Base-by-base conservation (phyloP, 2,888 invertebrate species). In the Seira ritae region DNA sequence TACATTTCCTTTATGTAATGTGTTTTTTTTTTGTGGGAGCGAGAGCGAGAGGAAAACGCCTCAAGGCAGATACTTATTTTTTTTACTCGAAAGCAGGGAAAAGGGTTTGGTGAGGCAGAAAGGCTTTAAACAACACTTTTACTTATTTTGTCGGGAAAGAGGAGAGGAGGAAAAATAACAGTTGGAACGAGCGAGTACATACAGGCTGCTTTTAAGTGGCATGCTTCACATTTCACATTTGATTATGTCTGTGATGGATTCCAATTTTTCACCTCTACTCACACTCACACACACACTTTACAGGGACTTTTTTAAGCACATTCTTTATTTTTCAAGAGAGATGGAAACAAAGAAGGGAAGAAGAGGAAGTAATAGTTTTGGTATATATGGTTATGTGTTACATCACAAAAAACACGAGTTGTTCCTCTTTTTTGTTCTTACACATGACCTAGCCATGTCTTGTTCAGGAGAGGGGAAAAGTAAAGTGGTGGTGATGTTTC, bases 251-350 rank as follows among this genome's bases (percentile, higher is more conserved):
- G 37, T 69, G 69, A 69, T 69, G 69, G 42, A 42, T 69, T 69
- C 69, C 69, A 69, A 69, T 42, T 42, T 69, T 69, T 69, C 69
- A 69, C 69, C 69, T 69, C n/a, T 69, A 15, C 37, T 37, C 68
- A 68, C n/a, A 23, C 24, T 10, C 68, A 3, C 68, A 66, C 66
- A 22, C 23, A 42, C 42, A n/a, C n/a, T n/a, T 42, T 8, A 12
- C 42, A 42, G 42, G 42, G 50, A 15, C 15, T 2, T 50, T 8
- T 31, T 31, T 8, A 31, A 8, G 2, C 50, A 3, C 15, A 4
- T 31, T 31, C 31, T 31, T 31, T 31, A 31, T 50, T 50, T 50
- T 12, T 50, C 50, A 3, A 50, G 50, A 15, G 17, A 8, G 17
- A 42, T 8, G 42, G 12, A 42, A 42, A 42, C 6, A 42, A 42